Base-by-base conservation (phyloP, 2,797 vertebrate genomes). In the Hemitrygon akajei region DNA sequence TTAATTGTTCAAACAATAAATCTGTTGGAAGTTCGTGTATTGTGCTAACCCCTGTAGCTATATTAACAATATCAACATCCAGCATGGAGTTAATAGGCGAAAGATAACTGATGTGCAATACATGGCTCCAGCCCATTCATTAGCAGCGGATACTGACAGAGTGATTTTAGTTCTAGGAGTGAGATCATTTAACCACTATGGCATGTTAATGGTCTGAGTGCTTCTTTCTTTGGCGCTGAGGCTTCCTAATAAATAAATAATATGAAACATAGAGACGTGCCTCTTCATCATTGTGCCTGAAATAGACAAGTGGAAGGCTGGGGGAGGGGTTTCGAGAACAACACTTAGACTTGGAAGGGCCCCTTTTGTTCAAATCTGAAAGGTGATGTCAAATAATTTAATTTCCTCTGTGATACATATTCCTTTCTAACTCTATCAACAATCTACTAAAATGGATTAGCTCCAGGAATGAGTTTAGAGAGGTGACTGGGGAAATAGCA, bases 171-270 rank as follows among this genome's bases (percentile, higher is more conserved):
- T 94, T 93, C 94, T 94, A 94, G 94, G 79, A 92, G 20, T 93
- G 95, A 95, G 95, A 63, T 95, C 95, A 95, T 94, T 87, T 47
- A 80, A 87, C 93, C 73, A 94, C 95, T 0, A 7, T 56, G 56
- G 76, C 37, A 56, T 84, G 93, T 95, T 94, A 94, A 94, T 95
- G 96, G 95, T 93, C 94, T 95, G 95, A 96, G 96, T 95, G 95
- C 95, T 94, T 94, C 81, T 93, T 94, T 93, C 4, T 94, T 77
- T 93, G 20, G 94, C 94, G 94, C 95, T 94, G 95, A 96, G 95
- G 94, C 94, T 95, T 86, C 94, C 94, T 95, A 92, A 96, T 97
- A 95, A 97, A 97, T 97, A 96, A 97, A 94, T 97, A 95, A 97
- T 96, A 95, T 94, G 94, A 82, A 94, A 93, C 94, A 89, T 93